Base-by-base conservation (phyloP, 2,888 invertebrate genomes). In the Globia sparganii region DNA sequence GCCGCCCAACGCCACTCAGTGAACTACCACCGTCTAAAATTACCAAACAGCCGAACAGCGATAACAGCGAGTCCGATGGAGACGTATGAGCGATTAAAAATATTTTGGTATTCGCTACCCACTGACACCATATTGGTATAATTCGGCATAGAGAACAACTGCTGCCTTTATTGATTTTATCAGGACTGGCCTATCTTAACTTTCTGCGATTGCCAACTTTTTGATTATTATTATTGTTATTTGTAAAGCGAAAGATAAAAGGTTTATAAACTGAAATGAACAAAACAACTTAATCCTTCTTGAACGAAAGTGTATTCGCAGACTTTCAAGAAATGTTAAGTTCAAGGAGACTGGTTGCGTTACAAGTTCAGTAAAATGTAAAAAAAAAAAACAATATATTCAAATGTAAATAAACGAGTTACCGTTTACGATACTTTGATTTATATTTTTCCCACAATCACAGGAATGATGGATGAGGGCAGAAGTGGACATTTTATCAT, bases 1-100 rank as follows among this genome's bases (percentile, higher is more conserved):
- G 28, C 78, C 92, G 0, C 88, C 83, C 66, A 95, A 95, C 76
- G 85, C 92, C 53, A 94, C 95, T 0, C 93, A 93, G 75, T 94
- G 87, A 88, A 18, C 49, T 21, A 13, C 9, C 21, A 2, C 25
- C 21, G 8, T 0, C 21, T 8, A 68, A 9, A 53, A 0, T n/a
- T 43, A 49, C 43, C 67, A 25, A 65, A n/a, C 15, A 53, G 40
- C 71, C n/a, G 25, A 65, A 71, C 61, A 68, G 53, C 61, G 8
- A 68, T 31, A 40, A 18, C 31, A 53, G n/a, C 21, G 21, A 73
- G 58, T 40, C 64, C n/a, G 46, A 46, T 37, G 6, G 15, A 46
- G 18, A 53, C 18, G 37, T 15, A 31, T 46, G 8, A 81, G 21
- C n/a, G 34, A 56, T 8, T 9, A 0, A 18, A 25, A 34, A 53